These are phyloP conservation scores for Oryzias woworae DNA, from an alignment of 2,113 vertebrate genomes.

Conservation along the genomic window DNA sequence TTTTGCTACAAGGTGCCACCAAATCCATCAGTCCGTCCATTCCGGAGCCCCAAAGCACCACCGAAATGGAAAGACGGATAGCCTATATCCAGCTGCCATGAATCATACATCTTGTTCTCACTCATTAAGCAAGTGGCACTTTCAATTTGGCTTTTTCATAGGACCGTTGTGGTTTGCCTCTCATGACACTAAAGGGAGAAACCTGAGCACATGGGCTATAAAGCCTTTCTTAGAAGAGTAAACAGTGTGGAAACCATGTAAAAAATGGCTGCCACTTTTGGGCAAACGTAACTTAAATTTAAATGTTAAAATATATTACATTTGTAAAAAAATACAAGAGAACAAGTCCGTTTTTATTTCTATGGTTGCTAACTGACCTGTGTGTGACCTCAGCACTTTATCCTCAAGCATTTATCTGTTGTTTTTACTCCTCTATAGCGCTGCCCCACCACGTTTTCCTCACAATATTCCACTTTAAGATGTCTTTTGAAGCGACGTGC, in stretches of 20 bases:
- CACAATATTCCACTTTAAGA: conserved; percentile 6
- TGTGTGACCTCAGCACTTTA: conserved; percentile 6
- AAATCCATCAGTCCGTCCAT: conserved; percentile 49
- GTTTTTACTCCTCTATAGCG: not conserved
- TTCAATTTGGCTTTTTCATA: conserved; percentile 33
- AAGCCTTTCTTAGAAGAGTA: conserved; percentile 1
- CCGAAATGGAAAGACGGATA: conserved; percentile 47
- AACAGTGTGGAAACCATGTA: not conserved
- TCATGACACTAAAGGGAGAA: conserved; percentile 9
- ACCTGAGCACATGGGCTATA: conserved; percentile 35
- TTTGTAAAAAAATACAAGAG: not conserved
- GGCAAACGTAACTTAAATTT: too few species aligned
- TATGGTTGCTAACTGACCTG: not conserved
- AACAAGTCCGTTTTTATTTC: not conserved
- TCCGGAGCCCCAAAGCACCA: conserved; percentile 16
- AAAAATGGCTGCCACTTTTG: not conserved
- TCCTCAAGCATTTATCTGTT: conserved; percentile 19
- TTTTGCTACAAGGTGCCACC: conserved; percentile 31
- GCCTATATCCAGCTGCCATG: conserved; percentile 28
- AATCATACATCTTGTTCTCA: conserved; percentile 38
- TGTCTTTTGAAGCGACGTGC: conserved; percentile 16
- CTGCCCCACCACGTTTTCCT: conserved; percentile 6
- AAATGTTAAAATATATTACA: too few species aligned
- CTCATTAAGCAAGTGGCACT: conserved; percentile 48
- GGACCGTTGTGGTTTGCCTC: conserved; percentile 9